Evolutionary conservation across 2,797 vertebrate species (phyloP).

Genomic region (Lycodopsis pacificus): DNA sequence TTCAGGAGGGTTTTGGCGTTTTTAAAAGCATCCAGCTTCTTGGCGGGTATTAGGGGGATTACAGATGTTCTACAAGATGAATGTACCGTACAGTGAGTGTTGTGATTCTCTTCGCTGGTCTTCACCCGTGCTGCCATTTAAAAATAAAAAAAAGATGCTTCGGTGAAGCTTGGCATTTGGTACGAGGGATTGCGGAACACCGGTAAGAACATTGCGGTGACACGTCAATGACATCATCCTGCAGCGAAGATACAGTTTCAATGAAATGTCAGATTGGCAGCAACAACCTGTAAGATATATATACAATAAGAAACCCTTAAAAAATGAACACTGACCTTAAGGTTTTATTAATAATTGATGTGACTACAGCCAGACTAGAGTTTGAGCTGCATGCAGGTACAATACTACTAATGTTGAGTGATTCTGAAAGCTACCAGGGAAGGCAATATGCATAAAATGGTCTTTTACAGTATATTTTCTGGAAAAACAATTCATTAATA

Average conservation of each 20-base stretch:
- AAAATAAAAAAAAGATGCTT: slow-evolving; percentile 39
- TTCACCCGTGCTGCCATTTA: slow-evolving; percentile 13
- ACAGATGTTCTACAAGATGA: slow-evolving; percentile 48
- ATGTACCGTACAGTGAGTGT: slow-evolving; percentile 32
- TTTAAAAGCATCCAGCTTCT: slow-evolving; percentile 39
- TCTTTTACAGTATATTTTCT: neutral
- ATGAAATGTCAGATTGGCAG: slow-evolving; percentile 17
- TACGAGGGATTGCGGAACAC: slow-evolving; percentile 25
- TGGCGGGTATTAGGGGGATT: slow-evolving; percentile 51
- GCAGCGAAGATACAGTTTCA: slow-evolving; percentile 12
- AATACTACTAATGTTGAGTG: neutral
- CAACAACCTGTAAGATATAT: neutral
- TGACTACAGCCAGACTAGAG: neutral
- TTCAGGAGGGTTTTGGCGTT: slow-evolving; percentile 45
- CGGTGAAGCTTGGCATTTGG: slow-evolving; percentile 26
- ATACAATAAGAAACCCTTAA: neutral
- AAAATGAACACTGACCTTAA: neutral
- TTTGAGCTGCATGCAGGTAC: neutral
- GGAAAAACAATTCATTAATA: neutral
- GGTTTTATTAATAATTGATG: slow-evolving; percentile 1
- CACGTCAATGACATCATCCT: slow-evolving; percentile 43
- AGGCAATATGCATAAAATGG: neutral
- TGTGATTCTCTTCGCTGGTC: slow-evolving; percentile 27
- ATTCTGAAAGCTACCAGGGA: neutral
- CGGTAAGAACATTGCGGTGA: slow-evolving; percentile 21